Base-by-base conservation (phyloP, 2,113 vertebrate species). In the Larimichthys crocea region DNA sequence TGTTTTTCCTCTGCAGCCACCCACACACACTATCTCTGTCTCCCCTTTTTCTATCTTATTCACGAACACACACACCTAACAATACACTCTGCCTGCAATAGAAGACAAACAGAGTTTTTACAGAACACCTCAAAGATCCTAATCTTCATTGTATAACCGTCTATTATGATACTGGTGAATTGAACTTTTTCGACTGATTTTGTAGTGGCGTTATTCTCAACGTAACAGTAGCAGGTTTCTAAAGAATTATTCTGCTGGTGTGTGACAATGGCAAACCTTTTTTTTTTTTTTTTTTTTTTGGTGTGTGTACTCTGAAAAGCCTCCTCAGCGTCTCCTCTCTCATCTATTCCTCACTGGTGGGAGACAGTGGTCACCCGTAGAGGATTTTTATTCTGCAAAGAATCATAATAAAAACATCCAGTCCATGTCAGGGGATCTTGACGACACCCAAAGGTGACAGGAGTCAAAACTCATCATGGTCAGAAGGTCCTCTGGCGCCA, bases 381-480 rank as follows among this genome's bases (percentile, higher is more conserved):
- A 91, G 82, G 90, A 6, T 0, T 92, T 92, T 95, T 93, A 94
- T 93, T 84, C 84, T 92, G 91, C 93, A 89, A 85, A 77, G 68
- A 16, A 48, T 20, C 61, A 24, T 31, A 53, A 55, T 15, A 80
- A 24, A 24, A 65, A 66, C 74, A 88, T 87, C 72, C 82, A 93
- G 72, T 88, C 90, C 73, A 75, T 90, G 91, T 93, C 92, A 92
- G 70, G 78, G 82, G 85, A 88, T 92, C 87, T 91, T 95, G 96
- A 96, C 93, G 91, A 95, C 95, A 96, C 92, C 89, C 65, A 84
- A 94, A 96, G 95, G 90, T 96, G 96, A 97, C 96, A 97, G 91
- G 93, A 97, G 96, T 97, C 97, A 96, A 95, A 96, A 96, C 91
- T 86, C 93, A 98, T 97, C 95, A 97, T 1, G 93, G 93, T 97